Conservation (phyloP, 1,140 invertebrate genomes). For the Andricus grossulariae region DNA sequence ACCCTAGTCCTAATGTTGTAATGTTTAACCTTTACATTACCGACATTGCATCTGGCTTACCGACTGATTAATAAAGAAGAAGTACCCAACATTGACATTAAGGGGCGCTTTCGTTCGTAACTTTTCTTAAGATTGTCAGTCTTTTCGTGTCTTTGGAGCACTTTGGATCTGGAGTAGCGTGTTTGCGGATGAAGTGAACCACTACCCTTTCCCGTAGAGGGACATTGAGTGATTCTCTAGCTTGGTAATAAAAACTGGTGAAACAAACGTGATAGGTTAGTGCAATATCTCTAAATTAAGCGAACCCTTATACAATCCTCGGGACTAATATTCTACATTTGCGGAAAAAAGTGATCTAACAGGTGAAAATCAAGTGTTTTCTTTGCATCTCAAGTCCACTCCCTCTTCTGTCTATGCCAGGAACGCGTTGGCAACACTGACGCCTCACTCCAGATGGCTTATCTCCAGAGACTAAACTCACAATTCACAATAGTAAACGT, state of each 20-base stretch:
- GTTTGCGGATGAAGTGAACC: slow-evolving; percentile 9
- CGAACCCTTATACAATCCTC: neutral
- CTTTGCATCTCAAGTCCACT: slow-evolving; percentile 36
- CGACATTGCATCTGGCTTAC: neutral
- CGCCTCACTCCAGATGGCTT: slow-evolving; percentile 37
- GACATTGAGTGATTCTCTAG: slow-evolving; percentile 5
- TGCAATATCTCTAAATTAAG: neutral
- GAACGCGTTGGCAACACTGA: slow-evolving; percentile 41
- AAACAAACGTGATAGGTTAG: slow-evolving; percentile 13
- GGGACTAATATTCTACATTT: neutral
- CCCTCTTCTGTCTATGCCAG: slow-evolving; percentile 42
- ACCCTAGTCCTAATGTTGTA: no score
- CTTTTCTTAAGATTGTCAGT: neutral
- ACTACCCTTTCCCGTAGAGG: slow-evolving; percentile 17
- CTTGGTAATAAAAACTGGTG: neutral
- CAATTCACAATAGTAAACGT: slow-evolving; percentile 32
- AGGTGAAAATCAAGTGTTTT: neutral
- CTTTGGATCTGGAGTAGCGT: neutral
- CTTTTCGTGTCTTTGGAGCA: neutral
- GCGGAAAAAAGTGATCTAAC: neutral
- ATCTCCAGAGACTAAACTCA: slow-evolving; percentile 33
- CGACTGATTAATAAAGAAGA: neutral
- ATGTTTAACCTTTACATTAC: no score
- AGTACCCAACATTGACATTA: neutral
- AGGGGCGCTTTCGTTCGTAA: neutral